phyloP scores from a whole-genome alignment of 2,797 vertebrate genomes.

The Cryptoblepharus egeriae region DNA sequence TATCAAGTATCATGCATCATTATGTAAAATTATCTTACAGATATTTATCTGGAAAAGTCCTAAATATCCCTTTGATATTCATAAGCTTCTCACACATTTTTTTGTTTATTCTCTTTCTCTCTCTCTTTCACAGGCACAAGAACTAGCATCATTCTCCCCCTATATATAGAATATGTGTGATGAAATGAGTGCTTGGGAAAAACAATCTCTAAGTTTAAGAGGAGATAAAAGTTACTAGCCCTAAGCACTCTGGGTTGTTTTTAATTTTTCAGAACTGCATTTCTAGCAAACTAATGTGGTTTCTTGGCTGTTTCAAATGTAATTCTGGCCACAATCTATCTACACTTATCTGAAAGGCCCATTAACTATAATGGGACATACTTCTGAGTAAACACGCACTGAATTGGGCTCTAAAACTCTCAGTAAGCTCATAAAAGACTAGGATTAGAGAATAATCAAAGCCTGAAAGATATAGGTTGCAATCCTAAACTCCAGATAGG shows the following conservation, averaged over 20 bases:
- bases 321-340: no score
- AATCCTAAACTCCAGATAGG: no score
- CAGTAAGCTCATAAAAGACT: constrained; percentile 48
- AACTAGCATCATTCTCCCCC: not conserved
- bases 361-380: no score
- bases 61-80: not conserved
- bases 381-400: no score
- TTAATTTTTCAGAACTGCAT: constrained; percentile 30
- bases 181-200: constrained; percentile 31
- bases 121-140: not conserved
- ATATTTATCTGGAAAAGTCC: not conserved
- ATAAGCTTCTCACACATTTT: not conserved
- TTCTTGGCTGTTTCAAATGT: constrained; percentile 27
- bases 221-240: constrained; percentile 32
- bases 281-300: constrained; percentile 34
- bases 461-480: no score
- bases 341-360: no score
- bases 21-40: not conserved
- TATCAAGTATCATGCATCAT: not conserved
- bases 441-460: not conserved
- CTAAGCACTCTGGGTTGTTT: not conserved
- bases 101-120: not conserved
- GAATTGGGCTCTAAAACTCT: no score
- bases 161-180: not conserved
- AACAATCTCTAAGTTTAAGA: constrained; percentile 45